Evolutionary conservation across 2,113 vertebrate species (phyloP), one percentile per base, ranked within the genome.

Genomic region (Heterocephalus glaber): DNA sequence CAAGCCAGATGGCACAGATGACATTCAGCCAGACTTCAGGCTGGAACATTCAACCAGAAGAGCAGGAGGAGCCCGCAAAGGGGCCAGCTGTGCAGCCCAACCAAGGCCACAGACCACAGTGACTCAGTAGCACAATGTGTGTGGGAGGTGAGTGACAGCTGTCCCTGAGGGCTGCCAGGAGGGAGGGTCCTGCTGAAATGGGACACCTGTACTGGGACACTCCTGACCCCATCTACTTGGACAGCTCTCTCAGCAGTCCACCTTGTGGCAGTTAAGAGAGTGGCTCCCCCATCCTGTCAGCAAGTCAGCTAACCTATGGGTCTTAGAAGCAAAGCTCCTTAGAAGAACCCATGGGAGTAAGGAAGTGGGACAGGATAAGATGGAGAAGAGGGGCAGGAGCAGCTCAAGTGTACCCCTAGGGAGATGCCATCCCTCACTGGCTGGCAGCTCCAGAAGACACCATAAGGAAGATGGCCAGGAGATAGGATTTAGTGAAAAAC

Each of bases 131-230:
- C 0, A 3, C 7, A 28, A 1, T 9, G 35, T 24, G 20, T 1
- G 11, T 3, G 7, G 65, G 77, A 61, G 17, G 44, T 14, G 10
- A 3, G 20, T 1, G 38, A 47, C 11, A 82, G 20, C 68, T 44
- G 8, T 26, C 35, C 17, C 26, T 17, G 35, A 30, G 28, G 41
- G 14, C 28, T n/a, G 60, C 60, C 33, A 22, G 26, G 17, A 65
- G 12, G 35, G 35, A 49, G 22, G 54, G 33, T 28, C 49, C 12
- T 13, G 5, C 4, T 1, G 2, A 44, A 49, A 19, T 14, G 28
- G 3, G 7, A 24, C 14, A 26, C n/a, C 22, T 9, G 14, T 1
- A 4, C 14, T 44, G 1, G 2, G 56, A 12, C 30, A 9, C n/a
- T 11, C 5, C 6, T 54, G 13, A 70, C 41, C 12, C 30, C 17